Percentiles rank a stretch among this genome's conserved stretches.
Conservation (phyloP, 2,888 invertebrate genomes). For the Melipona beecheii region DNA sequence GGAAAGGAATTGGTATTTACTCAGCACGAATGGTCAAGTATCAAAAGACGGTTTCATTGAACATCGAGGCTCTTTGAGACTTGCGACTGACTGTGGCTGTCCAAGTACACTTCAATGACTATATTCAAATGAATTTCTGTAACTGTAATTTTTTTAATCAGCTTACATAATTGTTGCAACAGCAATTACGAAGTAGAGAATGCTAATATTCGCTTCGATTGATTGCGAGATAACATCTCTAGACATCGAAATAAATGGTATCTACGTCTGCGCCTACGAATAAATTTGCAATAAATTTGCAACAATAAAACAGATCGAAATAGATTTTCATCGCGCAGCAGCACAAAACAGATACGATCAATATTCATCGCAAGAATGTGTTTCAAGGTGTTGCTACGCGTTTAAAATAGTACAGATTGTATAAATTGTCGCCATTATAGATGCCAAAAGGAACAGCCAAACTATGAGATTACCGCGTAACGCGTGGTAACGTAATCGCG, state of each 20-base stretch:
- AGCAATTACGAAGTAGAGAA: background rate
- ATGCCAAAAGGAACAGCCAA: background rate
- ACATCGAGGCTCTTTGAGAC: too few species aligned
- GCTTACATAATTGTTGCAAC: background rate
- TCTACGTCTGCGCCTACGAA: background rate
- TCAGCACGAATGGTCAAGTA: too few species aligned
- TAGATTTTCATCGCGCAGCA: conserved; percentile 10
- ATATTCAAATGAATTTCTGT: too few species aligned
- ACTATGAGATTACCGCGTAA: too few species aligned
- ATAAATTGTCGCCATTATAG: background rate
- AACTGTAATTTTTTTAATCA: background rate
- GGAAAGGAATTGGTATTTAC: too few species aligned
- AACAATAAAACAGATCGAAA: background rate
- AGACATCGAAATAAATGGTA: background rate
- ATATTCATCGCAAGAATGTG: conserved; percentile 29
- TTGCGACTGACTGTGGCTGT: too few species aligned
- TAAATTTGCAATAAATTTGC: conserved; percentile 5
- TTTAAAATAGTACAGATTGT: conserved; percentile 32
- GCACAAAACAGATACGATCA: conserved; percentile 14
- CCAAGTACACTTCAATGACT: too few species aligned
- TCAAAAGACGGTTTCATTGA: too few species aligned
- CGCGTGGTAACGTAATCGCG: too few species aligned
- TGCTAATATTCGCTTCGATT: conserved; percentile 1
- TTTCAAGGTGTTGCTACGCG: conserved; percentile 32
- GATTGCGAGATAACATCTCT: background rate